Base-by-base conservation (phyloP, 2,888 invertebrate species). In the Melinaea marsaeus region DNA sequence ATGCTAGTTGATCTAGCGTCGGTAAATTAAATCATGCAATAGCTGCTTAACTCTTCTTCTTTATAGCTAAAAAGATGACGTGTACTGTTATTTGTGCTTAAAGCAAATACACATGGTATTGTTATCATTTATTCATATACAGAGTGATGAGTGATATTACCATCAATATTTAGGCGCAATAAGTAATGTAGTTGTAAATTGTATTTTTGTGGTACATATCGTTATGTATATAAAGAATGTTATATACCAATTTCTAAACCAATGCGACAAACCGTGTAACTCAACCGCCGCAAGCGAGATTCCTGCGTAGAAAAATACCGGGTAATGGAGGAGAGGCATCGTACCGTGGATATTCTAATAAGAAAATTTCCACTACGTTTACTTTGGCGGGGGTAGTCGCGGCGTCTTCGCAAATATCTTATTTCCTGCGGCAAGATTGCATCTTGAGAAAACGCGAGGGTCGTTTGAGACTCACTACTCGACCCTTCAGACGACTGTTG, bases 281-380 rank as follows among this genome's bases (percentile, higher is more conserved):
- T 72, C 78, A 78, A 74, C 74, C 71, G 78, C 80, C 80, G 75
- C 75, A 72, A 79, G 74, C 69, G 76, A 81, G 80, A 88, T 88
- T 88, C 87, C 88, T 84, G 84, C 85, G 88, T 86, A 84, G 78
- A 72, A 87, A 85, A 87, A 88, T 83, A 79, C 72, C 79, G 74
- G 81, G 84, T 83, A 85, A 85, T 84, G 79, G 80, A 78, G 78
- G 78, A 81, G 83, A 88, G 84, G 89, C 89, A 88, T 85, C 90
- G 88, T 87, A 88, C 81, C 90, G 89, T 88, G 84, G 89, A 89
- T 88, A 90, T 90, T 90, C 89, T 90, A 90, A 91, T 90, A 90
- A 89, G 91, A 91, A 91, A 90, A 91, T 90, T 90, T 91, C 90
- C 90, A 91, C 86, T 93, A 92, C 89, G 88, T 90, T 90, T 90